Conservation (phyloP, 2,888 invertebrate genomes). For the Parnassius smintheus region DNA sequence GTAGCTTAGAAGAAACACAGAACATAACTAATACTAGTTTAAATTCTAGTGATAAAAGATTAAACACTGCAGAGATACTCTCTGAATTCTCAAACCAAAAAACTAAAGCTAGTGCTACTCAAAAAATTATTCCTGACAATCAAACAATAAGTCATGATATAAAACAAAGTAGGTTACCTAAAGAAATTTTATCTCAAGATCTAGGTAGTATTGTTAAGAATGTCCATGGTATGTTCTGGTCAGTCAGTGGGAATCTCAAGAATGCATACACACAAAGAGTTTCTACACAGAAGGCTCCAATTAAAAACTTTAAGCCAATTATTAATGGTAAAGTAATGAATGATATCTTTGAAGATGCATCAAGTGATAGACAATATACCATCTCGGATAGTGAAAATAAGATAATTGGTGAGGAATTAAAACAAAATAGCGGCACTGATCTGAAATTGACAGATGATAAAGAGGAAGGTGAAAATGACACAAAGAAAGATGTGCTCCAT, state of each 20-base stretch:
- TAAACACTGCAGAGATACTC: constrained; percentile 59
- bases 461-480: constrained; percentile 33
- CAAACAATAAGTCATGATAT: constrained; percentile 38
- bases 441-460: constrained; percentile 10
- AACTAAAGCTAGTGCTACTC: constrained; percentile 54
- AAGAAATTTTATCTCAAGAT: constrained; percentile 68
- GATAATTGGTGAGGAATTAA: constrained; percentile 24
- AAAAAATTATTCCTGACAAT: constrained; percentile 56
- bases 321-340: constrained; percentile 67
- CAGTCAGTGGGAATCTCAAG: constrained; percentile 70
- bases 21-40: constrained; percentile 30
- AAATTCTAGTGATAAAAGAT: constrained; percentile 42
- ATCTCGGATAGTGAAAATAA: not conserved
- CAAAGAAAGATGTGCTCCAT: constrained; percentile 50
- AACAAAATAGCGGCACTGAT: not conserved
- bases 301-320: constrained; percentile 46
- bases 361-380: constrained; percentile 17
- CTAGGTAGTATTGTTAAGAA: constrained; percentile 73
- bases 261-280: constrained; percentile 65
- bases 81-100: constrained; percentile 60
- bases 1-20: constrained; percentile 32
- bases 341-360: constrained; percentile 65
- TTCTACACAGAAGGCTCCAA: constrained; percentile 47
- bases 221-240: constrained; percentile 75
- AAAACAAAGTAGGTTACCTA: constrained; percentile 56